Base-by-base conservation (phyloP, 2,888 invertebrate genomes). In the Parnassius apollo region DNA sequence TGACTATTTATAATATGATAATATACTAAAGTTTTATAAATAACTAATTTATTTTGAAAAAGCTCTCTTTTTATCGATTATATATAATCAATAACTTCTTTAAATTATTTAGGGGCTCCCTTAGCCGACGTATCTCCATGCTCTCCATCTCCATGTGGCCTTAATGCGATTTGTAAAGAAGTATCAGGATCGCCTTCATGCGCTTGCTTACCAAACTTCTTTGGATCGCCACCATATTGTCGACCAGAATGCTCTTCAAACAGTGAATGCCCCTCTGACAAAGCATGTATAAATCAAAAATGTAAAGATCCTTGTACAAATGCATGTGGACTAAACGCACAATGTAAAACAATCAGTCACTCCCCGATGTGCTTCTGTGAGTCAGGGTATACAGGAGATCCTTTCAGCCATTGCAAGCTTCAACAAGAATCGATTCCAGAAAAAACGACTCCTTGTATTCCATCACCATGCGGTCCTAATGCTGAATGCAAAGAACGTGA, bases 211-310 rank as follows among this genome's bases (percentile, higher is more conserved):
- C 88, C 93, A 61, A 93, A 93, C 62, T 96, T 93, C 77, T 90
- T 94, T 65, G 96, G 96, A 62, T 88, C 93, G n/a, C 96, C 96
- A 42, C 96, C 96, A 57, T 94, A 94, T 76, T 96, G 96, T 75
- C 92, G 94, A 73, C 96, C 96, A 3, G 95, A 95, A 83, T 95
- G 95, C 81, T 87, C 94, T 18, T 93, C 94, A 66, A 95, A 95
- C 78, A 94, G 93, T 67, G 95, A 96, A 80, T 96, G 96, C 74
- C 86, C 93, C 11, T 85, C 91, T 60, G 88, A 93, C 75, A 92
- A 92, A 78, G 94, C 95, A 51, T 95, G 95, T 75, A 87, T 94
- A 46, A 93, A 93, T 76, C 93, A 93, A 73, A 94, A 94, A 84
- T 95, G 95, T 75, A 78, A 85, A 72, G 93, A 94, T 78, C 94